Base-by-base conservation (phyloP, 1,140 invertebrate genomes). In the Bombyx mandarina region DNA sequence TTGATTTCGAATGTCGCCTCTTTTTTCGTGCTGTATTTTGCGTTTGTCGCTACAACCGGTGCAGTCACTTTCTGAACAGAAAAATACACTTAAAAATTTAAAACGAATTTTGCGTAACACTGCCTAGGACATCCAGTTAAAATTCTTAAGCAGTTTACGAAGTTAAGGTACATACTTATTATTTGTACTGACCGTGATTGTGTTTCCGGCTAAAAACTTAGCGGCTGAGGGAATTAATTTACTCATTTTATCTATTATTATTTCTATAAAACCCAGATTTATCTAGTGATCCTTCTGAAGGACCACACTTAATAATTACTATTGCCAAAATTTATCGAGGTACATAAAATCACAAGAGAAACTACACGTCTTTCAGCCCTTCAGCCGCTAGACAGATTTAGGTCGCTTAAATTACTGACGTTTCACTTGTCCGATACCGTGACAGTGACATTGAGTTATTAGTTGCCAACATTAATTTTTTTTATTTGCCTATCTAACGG, bases 1-100 rank as follows among this genome's bases (percentile, higher is more conserved):
- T 93, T 93, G 3, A 91, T 92, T 86, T 94, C 93, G 79, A 94
- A 94, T 12, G 88, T 89, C 10, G 93, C 93, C 82, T 94, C 93
- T 7, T 90, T 91, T 60, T 91, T 91, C 82, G 84, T 86, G 64
- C 83, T 86, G 67, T 92, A 92, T 70, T 90, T 91, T 62, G 88
- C 91, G 66, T 88, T 90, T 52, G 86, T 64, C 53, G 73, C 61
- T 49, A 67, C 69, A 61, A 75, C 74, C 63, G 80, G 79, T 57
- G 76, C 74, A 67, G 73, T 72, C 55, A 70, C 62, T 79, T 88
- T 87, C 85, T 88, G 66, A 63, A 56, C 35, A 63, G 26, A 62
- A 67, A 67, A 10, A 64, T 18, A 45, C 43, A 6, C 42, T 56
- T 35, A 35, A 35, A 35, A 35, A 49, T 9, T 56, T n/a, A 54